phyloP scores from a whole-genome alignment of 2,797 vertebrate species.

The Ficedula albicollis region DNA sequence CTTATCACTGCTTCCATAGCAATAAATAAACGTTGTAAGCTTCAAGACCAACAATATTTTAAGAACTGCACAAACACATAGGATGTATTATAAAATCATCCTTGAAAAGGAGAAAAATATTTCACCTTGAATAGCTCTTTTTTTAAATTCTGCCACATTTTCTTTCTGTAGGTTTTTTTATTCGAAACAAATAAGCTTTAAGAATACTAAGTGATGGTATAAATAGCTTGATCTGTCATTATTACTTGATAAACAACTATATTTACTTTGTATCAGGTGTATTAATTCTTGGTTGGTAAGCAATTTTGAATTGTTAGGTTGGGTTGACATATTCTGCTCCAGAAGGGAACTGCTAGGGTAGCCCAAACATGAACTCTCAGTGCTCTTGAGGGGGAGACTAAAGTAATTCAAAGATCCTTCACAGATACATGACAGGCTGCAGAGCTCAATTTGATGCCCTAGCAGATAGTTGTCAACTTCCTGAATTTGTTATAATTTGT shows the following conservation, averaged over 20 bases:
- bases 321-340: background rate
- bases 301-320: background rate
- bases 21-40: background rate
- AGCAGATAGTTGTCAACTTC: background rate
- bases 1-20: background rate
- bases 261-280: background rate
- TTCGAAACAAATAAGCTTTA: background rate
- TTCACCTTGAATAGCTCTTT: background rate
- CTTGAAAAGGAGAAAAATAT: background rate
- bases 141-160: background rate
- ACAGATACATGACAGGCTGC: background rate
- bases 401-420: background rate
- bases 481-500: background rate
- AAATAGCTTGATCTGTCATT: background rate
- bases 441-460: background rate
- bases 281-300: background rate
- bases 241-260: background rate
- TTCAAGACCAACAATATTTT: background rate
- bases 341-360: background rate
- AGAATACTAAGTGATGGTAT: background rate
- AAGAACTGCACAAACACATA: background rate
- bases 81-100: background rate
- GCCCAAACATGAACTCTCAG: background rate
- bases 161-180: background rate
- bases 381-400: background rate